These are phyloP conservation scores for Trachops cirrhosus DNA, from an alignment of 2,797 vertebrate species.

Conservation along the genomic window DNA sequence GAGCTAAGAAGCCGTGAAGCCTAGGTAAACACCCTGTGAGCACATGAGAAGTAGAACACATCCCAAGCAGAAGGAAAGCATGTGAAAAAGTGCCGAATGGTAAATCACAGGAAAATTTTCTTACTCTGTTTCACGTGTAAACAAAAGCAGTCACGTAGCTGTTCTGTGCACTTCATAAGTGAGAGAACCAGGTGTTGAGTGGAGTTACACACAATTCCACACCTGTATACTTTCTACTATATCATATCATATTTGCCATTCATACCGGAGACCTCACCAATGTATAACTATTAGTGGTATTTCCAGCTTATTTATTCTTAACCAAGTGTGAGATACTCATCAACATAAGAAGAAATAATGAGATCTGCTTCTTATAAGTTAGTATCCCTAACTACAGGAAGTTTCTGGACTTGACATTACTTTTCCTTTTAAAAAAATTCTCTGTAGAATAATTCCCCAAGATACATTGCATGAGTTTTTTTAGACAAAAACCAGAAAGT, in stretches of 20 bases:
- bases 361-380: constrained; percentile 54
- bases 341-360: constrained; percentile 46
- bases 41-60: neutral
- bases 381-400: constrained; percentile 44
- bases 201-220: neutral
- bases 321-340: constrained; percentile 53
- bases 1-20: neutral
- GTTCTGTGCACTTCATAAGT: neutral
- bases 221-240: neutral
- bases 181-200: neutral
- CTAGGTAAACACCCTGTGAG: neutral
- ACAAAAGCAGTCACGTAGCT: neutral
- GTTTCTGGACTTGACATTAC: constrained; percentile 51
- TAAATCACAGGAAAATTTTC: neutral
- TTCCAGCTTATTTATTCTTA: neutral
- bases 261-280: neutral
- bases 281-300: neutral
- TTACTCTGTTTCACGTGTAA: neutral
- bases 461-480: constrained; percentile 54
- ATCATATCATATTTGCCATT: neutral
- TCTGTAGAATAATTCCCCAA: constrained; percentile 43
- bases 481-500: neutral
- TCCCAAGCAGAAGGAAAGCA: neutral
- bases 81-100: neutral
- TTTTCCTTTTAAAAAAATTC: neutral